These are phyloP conservation scores for Cheilosia scutellata DNA, from an alignment of 2,888 invertebrate species.

Conservation along the genomic window DNA sequence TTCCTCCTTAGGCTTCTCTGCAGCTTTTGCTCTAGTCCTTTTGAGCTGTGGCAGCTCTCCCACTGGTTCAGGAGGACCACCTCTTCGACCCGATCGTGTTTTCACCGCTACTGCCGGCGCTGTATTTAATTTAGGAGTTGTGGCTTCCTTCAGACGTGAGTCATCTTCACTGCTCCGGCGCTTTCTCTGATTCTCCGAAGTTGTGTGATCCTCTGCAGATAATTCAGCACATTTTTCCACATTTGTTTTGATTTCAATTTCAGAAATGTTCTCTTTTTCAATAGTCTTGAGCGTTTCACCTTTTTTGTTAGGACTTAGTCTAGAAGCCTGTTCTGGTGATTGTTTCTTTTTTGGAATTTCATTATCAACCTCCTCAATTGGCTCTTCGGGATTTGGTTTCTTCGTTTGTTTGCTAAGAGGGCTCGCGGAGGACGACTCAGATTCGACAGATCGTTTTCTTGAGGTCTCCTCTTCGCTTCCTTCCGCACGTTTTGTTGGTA, in stretches of 20 bases:
- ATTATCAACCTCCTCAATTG: slow-evolving; percentile 17
- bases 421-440: background rate
- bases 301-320: background rate
- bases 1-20: slow-evolving; percentile 51
- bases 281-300: background rate
- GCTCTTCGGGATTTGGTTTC: slow-evolving; percentile 17
- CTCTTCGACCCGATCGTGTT: slow-evolving; percentile 80
- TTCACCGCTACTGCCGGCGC: slow-evolving; percentile 42
- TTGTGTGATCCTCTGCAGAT: slow-evolving; percentile 11
- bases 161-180: slow-evolving; percentile 80
- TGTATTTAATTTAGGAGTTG: background rate
- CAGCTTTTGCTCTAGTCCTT: slow-evolving; percentile 78
- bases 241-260: background rate
- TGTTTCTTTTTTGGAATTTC: slow-evolving; percentile 48
- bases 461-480: background rate
- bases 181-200: slow-evolving; percentile 78
- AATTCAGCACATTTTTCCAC: background rate
- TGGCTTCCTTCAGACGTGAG: slow-evolving; percentile 43
- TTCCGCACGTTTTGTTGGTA: background rate
- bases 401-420: slow-evolving; percentile 26
- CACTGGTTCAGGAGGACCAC: slow-evolving; percentile 79
- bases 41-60: slow-evolving; percentile 80
- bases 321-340: slow-evolving; percentile 19
- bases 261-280: slow-evolving; percentile 9
- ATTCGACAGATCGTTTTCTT: background rate